Evolutionary conservation across 2,797 vertebrate genomes (phyloP).

Genomic region (Characodon lateralis): DNA sequence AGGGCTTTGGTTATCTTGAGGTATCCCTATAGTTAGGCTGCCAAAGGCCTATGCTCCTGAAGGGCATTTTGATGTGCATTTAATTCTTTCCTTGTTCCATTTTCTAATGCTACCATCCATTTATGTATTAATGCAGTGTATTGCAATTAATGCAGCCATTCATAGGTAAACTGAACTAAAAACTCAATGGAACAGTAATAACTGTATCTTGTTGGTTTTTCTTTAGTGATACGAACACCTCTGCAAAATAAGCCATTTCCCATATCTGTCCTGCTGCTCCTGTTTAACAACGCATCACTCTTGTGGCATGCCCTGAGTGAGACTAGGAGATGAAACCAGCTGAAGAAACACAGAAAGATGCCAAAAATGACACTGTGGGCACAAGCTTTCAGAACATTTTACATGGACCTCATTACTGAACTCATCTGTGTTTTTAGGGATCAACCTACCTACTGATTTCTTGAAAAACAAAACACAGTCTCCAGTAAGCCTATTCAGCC

Average conservation of each 20-base stretch:
- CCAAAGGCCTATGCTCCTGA: background rate
- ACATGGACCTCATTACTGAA: too few relatives aligned
- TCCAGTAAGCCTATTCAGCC: constrained; percentile 15
- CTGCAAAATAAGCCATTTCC: background rate
- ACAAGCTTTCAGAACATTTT: too few relatives aligned
- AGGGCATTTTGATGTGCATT: background rate
- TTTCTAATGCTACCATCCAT: background rate
- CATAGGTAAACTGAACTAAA: background rate
- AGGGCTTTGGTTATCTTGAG: too few relatives aligned
- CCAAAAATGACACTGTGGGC: background rate
- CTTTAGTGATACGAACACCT: background rate
- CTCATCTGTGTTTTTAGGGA: background rate
- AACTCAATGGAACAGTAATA: background rate
- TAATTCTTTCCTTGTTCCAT: background rate
- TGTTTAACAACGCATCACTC: background rate
- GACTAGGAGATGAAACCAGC: background rate
- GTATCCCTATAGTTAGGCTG: background rate
- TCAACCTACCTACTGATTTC: background rate
- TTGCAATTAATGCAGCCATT: background rate
- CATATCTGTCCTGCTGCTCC: background rate
- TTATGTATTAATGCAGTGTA: background rate
- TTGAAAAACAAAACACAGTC: background rate
- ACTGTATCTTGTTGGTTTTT: background rate
- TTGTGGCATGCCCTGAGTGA: background rate
- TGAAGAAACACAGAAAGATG: background rate